Evolutionary conservation across 2,797 vertebrate species (phyloP).

Genomic region (Sparus aurata): DNA sequence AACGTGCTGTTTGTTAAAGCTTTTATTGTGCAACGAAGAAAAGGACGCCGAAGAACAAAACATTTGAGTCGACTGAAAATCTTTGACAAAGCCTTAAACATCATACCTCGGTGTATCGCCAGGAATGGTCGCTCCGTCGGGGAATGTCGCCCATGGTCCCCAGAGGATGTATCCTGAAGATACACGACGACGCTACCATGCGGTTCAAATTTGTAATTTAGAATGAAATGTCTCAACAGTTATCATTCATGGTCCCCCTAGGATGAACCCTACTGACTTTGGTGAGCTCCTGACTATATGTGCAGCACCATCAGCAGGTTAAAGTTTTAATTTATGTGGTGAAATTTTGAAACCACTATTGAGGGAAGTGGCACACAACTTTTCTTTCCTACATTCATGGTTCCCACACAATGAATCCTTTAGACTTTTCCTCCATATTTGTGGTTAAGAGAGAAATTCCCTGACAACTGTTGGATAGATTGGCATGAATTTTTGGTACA

Average conservation of each 20-base stretch:
- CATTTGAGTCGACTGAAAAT: not conserved
- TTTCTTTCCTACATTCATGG: not conserved
- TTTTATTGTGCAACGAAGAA: not conserved
- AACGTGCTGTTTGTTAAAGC: not conserved
- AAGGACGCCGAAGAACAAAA: not conserved
- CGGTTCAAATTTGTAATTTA: not conserved
- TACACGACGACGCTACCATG: not conserved
- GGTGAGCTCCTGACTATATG: not conserved
- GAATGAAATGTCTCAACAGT: not conserved
- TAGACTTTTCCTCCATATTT: not conserved
- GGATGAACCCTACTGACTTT: not conserved
- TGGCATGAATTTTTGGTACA: not conserved
- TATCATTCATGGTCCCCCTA: not conserved
- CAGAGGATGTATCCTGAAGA: no score
- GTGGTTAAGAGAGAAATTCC: not conserved
- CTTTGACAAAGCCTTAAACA: not conserved
- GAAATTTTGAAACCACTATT: not conserved
- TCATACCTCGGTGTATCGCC: not conserved
- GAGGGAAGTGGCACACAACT: no score
- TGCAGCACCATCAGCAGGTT: not conserved
- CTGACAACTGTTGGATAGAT: no score
- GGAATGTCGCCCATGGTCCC: no score
- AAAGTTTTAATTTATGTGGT: not conserved
- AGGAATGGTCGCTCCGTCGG: no score
- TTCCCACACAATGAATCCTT: not conserved